A percentile compares a stretch with the other conserved stretches of the same genome.
phyloP scores from a whole-genome alignment of 2,888 invertebrate species.

The Stratiomys singularior region DNA sequence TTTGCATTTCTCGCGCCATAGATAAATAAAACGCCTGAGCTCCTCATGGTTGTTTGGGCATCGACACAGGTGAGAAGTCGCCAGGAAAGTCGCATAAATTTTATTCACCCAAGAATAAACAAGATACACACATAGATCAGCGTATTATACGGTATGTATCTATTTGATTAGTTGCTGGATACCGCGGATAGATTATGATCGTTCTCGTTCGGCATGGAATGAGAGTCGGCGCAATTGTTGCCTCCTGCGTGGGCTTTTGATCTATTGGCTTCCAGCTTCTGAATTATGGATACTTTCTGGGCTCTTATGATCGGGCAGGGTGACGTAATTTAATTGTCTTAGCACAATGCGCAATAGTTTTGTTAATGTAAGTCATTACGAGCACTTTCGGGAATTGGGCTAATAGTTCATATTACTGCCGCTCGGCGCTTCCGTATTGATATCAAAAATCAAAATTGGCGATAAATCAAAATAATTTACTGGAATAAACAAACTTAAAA shows the following conservation, averaged over 20 bases:
- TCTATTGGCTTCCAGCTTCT: not conserved
- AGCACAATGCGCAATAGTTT: too few relatives aligned
- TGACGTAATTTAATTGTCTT: not conserved
- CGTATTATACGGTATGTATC: not conserved
- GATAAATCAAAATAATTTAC: not conserved
- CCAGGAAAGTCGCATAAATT: constrained; percentile 1
- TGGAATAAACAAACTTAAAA: too few relatives aligned
- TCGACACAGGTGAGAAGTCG: constrained; percentile 32
- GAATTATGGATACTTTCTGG: not conserved
- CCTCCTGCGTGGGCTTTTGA: not conserved
- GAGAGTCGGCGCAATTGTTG: not conserved
- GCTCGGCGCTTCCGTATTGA: too few relatives aligned
- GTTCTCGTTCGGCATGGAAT: not conserved
- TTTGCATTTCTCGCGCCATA: constrained; percentile 32
- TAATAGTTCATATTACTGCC: not conserved
- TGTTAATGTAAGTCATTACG: too few relatives aligned
- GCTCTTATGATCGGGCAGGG: not conserved
- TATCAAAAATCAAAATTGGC: not conserved
- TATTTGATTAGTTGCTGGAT: not conserved
- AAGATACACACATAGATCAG: not conserved
- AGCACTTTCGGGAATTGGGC: not conserved
- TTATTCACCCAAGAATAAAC: not conserved
- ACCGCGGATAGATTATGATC: not conserved
- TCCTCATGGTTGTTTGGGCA: not conserved
- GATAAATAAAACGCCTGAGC: constrained; percentile 11